phyloP scores from a whole-genome alignment of 2,888 invertebrate species.

The Acleris laterana region DNA sequence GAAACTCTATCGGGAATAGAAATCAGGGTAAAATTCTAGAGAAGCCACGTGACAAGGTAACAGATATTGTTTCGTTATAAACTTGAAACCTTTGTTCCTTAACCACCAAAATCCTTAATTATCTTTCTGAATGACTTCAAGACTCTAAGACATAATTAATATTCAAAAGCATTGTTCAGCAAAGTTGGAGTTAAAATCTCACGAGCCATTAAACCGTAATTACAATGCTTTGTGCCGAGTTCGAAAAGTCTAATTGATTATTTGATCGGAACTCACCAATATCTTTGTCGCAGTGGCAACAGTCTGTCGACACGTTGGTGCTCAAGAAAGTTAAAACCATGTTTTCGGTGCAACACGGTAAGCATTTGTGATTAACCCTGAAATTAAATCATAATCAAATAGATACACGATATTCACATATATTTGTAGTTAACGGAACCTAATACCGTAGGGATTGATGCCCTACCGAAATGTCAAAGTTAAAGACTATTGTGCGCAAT shows the following conservation, averaged over 20 bases:
- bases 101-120: constrained; percentile 25
- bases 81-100: constrained; percentile 29
- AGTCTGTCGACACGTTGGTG: constrained; percentile 72
- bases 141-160: constrained; percentile 31
- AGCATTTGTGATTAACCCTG: constrained; percentile 89
- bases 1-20: constrained; percentile 10
- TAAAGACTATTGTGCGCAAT: no score
- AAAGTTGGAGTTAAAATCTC: constrained; percentile 18
- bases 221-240: constrained; percentile 20
- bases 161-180: constrained; percentile 29
- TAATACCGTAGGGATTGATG: neutral
- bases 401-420: no score
- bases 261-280: constrained; percentile 78
- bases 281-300: constrained; percentile 89
- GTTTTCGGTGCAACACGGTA: constrained; percentile 88
- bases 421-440: no score
- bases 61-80: constrained; percentile 17
- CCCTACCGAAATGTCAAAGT: no score
- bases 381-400: constrained; percentile 38
- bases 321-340: constrained; percentile 62
- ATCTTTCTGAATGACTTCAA: constrained; percentile 32
- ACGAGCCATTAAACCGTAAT: constrained; percentile 16
- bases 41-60: constrained; percentile 8
- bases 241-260: constrained; percentile 11
- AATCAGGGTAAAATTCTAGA: constrained; percentile 9